Conservation (phyloP, 2,888 invertebrate species). For the Diadegma fenestrale region DNA sequence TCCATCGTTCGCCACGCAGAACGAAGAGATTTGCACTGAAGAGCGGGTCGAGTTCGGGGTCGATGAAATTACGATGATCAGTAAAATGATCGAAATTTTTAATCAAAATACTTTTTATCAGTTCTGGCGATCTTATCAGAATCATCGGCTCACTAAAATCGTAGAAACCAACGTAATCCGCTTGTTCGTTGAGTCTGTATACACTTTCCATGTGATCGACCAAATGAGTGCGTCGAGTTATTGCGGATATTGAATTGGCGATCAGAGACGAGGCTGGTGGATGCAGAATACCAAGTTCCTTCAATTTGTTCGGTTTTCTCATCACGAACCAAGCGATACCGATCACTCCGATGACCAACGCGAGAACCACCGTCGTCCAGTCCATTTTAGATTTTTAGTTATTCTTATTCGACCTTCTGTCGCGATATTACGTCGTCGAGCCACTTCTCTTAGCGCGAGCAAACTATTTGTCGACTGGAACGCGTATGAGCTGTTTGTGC, state of each 20-base stretch:
- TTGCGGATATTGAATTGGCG: not conserved
- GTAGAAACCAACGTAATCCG: slow-evolving; percentile 41
- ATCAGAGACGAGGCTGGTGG: not conserved
- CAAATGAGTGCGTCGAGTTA: not conserved
- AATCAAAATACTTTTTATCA: slow-evolving; percentile 76
- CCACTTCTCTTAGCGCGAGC: not conserved
- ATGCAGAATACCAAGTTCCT: not conserved
- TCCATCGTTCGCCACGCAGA: slow-evolving; percentile 50
- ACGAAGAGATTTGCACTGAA: slow-evolving; percentile 53
- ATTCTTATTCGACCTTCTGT: not conserved
- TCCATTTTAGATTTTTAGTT: not conserved
- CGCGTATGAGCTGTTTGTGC: no score
- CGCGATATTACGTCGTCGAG: not conserved
- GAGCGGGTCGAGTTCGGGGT: slow-evolving; percentile 35
- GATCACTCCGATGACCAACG: not conserved
- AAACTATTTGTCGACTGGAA: not conserved
- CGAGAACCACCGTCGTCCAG: not conserved
- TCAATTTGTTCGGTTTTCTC: not conserved
- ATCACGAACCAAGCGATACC: not conserved
- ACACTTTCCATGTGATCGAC: not conserved
- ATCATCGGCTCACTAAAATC: slow-evolving; percentile 56
- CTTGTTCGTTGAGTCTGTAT: not conserved
- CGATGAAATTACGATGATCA: slow-evolving; percentile 34
- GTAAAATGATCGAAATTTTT: slow-evolving; percentile 39
- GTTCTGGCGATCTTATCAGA: slow-evolving; percentile 77